Evolutionary conservation across 1,140 invertebrate species (phyloP).

Genomic region (Dreissena polymorpha): DNA sequence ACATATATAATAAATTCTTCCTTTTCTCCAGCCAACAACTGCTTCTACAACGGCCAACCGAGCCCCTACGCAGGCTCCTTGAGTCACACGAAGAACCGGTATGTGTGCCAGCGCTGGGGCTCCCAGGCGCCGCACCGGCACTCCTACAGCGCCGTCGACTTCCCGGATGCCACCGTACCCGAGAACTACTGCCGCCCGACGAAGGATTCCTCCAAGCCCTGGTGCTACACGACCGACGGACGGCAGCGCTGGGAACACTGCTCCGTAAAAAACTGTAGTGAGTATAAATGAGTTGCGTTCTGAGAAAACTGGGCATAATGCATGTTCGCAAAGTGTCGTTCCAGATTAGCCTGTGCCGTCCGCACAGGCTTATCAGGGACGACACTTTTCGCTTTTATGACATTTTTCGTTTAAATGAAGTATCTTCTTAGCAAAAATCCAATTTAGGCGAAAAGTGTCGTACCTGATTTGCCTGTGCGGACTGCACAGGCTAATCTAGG

Average conservation of each 20-base stretch:
- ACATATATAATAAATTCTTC: not conserved
- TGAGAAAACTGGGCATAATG: no score
- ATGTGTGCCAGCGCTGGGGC: constrained; percentile 92
- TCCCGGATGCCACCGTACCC: constrained; percentile 77
- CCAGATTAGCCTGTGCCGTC: no score
- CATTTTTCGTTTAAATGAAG: no score
- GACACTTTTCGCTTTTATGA: no score
- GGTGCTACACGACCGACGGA: constrained; percentile 96
- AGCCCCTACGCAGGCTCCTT: constrained; percentile 70
- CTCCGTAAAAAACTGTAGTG: constrained; percentile 73
- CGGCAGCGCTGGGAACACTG: constrained; percentile 77
- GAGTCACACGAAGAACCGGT: constrained; percentile 64
- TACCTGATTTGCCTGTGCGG: no score
- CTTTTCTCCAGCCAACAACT: constrained; percentile 68
- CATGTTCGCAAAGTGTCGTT: no score
- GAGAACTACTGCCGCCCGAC: constrained; percentile 97
- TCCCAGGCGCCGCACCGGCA: constrained; percentile 92
- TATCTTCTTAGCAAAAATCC: no score
- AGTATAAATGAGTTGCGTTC: constrained; percentile 23
- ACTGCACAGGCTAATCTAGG: no score
- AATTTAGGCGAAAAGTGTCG: no score
- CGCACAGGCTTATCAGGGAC: no score
- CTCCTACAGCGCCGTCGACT: constrained; percentile 81
- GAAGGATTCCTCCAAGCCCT: constrained; percentile 92
- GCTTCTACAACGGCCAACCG: constrained; percentile 74